Evolutionary conservation across 2,113 vertebrate species (phyloP).

Genomic region (Cranoglanis bouderius): DNA sequence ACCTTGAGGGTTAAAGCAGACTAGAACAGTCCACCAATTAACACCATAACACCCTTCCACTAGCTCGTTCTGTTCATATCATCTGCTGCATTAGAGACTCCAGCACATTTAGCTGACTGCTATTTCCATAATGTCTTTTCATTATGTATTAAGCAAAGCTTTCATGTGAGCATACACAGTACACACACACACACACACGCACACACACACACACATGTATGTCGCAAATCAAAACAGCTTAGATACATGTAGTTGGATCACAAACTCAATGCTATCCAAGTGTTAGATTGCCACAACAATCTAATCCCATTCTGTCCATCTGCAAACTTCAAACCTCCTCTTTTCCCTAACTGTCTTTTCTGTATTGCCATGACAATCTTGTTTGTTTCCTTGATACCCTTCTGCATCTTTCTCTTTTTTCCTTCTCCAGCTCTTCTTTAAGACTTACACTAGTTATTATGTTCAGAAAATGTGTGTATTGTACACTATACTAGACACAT

Average conservation of each 20-base stretch:
- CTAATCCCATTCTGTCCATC: neutral
- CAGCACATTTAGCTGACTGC: neutral
- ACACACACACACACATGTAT: slow-evolving; percentile 26
- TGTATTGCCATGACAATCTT: slow-evolving; percentile 6
- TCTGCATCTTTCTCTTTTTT: neutral
- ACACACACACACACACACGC: neutral
- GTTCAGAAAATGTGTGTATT: neutral
- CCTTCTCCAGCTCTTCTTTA: neutral
- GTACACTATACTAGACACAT: neutral
- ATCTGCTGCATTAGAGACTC: slow-evolving; percentile 5
- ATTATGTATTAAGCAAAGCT: slow-evolving; percentile 2
- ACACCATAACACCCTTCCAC: slow-evolving; percentile 23
- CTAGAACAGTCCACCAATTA: slow-evolving; percentile 27
- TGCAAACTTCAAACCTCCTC: neutral
- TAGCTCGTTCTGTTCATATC: slow-evolving; percentile 10
- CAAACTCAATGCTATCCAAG: slow-evolving; percentile 16
- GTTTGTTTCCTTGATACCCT: neutral
- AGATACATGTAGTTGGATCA: slow-evolving; percentile 9
- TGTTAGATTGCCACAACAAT: slow-evolving; percentile 41
- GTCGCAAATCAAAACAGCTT: slow-evolving; percentile 12
- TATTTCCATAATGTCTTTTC: neutral
- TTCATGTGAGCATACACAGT: neutral
- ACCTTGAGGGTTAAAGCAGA: slow-evolving; percentile 10
- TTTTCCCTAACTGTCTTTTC: neutral
- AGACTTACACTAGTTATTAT: neutral